phyloP scores from a whole-genome alignment of 2,797 vertebrate genomes.

The Limnodromus scolopaceus region DNA sequence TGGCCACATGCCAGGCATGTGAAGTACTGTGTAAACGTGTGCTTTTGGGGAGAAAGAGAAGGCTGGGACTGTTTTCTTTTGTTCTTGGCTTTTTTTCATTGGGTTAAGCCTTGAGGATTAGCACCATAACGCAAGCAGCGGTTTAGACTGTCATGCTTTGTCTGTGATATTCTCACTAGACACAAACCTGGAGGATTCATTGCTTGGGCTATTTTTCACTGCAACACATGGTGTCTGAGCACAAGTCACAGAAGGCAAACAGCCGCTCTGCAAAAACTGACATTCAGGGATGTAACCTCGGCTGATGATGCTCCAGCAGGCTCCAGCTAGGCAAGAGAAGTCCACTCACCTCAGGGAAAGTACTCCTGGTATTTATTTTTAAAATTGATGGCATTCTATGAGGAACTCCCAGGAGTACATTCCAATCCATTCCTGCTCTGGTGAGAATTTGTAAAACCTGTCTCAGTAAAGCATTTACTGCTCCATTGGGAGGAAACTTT shows the following conservation, averaged over 20 bases:
- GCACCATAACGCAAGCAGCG: neutral
- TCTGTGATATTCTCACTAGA: neutral
- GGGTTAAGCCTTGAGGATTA: neutral
- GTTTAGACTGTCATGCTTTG: neutral
- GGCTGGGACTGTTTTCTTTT: neutral
- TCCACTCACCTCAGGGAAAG: neutral
- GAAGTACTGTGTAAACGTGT: neutral
- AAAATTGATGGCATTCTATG: neutral
- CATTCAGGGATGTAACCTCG: neutral
- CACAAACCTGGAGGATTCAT: neutral
- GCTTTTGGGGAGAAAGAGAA: neutral
- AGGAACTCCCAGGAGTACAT: neutral
- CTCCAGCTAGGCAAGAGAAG: neutral
- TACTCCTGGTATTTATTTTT: neutral
- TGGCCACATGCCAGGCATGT: neutral
- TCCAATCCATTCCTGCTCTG: neutral
- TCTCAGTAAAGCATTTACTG: neutral
- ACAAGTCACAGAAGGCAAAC: neutral
- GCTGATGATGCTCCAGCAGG: neutral
- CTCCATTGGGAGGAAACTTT: neutral
- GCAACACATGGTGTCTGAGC: accelerated
- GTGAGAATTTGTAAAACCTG: neutral
- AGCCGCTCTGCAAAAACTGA: neutral
- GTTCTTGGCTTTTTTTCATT: neutral
- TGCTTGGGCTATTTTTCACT: neutral